Evolutionary conservation across 1,140 invertebrate genomes (phyloP), one percentile per base, ranked within the genome.

Genomic region (Mesaphorura yosii): DNA sequence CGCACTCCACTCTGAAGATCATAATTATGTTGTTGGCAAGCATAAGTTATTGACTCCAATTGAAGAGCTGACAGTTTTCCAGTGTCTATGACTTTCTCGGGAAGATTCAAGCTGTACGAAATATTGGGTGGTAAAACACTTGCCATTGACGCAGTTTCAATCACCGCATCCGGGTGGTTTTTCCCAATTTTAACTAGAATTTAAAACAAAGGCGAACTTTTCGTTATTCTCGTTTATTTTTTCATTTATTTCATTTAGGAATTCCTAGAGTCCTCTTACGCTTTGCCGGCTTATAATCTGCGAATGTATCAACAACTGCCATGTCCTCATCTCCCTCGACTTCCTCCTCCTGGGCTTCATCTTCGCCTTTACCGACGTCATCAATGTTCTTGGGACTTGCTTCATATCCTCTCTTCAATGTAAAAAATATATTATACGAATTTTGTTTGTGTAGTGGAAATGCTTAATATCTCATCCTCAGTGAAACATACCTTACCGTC

Each of bases 91-190:
- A 84, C 81, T 55, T 84, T 82, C 39, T 86, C 80, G 2, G 93
- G 91, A 64, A 99, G 79, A 3, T 79, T 77, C 14, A 97, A 50
- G 45, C 82, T 79, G 70, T 98, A 98, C 72, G 82, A 84, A 42
- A 98, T 86, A 67, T 98, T 89, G 4, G 89, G 87, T 2, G 95
- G 89, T 65, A 90, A 86, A 42, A 99, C 94, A 58, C 88, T 94
- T 0, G 93, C 93, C 29, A 99, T 74, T 0, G 93, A 97, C 28
- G 91, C 91, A 0, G 95, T 98, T 72, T 99, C 96, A 19, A 99
- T 96, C 10, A 99, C 93, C 15, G 90, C 86, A 74, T 99, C 96
- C 0, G 96, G 96, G 79, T 99, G 96, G 65, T 89, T 88, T 53
- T 81, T 79, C 4, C 96, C 95, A 44, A 97, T 73, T 72, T 92